Percentiles rank a stretch among this genome's conserved stretches.
Evolutionary conservation across 2,113 vertebrate species (phyloP).

Genomic region (Pelecanus crispus): DNA sequence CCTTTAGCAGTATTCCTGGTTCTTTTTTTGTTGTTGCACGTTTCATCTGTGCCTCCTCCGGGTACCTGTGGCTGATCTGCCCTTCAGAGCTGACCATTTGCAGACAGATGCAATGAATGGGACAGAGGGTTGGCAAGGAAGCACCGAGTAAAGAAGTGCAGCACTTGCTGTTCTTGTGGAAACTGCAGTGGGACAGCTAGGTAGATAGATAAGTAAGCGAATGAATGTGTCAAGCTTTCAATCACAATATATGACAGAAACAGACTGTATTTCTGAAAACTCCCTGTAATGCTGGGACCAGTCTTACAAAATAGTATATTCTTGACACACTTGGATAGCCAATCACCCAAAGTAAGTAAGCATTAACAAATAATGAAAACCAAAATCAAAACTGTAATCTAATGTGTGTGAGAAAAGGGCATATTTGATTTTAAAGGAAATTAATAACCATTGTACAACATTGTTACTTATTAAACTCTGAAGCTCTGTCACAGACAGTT

Average conservation of each 20-base stretch:
- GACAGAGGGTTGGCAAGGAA: not conserved
- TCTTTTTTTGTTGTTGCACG: not conserved
- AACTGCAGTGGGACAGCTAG: not conserved
- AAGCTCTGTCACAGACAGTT: not conserved
- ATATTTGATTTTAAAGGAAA: slow-evolving; percentile 1
- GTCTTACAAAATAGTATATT: not conserved
- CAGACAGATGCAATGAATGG: not conserved
- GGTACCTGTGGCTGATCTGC: not conserved
- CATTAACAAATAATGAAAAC: not conserved
- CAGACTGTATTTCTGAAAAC: not conserved
- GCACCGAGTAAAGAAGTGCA: not conserved
- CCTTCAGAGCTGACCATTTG: not conserved
- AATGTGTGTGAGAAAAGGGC: not conserved
- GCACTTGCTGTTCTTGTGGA: not conserved
- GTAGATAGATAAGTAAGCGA: not conserved
- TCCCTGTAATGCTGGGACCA: not conserved
- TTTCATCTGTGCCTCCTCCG: not conserved
- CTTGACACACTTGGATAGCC: not conserved
- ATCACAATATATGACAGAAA: not conserved
- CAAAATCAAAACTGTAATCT: not conserved
- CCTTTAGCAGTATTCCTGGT: not conserved
- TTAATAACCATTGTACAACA: not conserved
- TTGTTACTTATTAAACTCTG: not conserved
- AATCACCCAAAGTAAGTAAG: not conserved
- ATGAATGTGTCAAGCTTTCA: not conserved